Conservation (phyloP, 2,113 vertebrate genomes). For the Cettia cetti region DNA sequence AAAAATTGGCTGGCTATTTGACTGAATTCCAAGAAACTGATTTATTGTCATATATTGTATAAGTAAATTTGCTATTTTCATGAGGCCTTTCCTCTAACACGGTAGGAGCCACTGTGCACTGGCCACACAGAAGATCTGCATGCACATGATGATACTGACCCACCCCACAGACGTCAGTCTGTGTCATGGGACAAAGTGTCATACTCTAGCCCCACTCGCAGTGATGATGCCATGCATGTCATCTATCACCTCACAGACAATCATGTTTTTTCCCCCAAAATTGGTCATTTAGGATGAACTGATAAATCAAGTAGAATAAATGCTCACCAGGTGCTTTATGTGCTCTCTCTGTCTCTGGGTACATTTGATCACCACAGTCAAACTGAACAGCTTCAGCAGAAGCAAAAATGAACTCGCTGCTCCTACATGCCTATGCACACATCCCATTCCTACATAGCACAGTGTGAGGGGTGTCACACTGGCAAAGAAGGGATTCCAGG, state of each 20-base stretch:
- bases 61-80: neutral
- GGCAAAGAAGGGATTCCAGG: neutral
- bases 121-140: neutral
- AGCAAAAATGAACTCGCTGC: neutral
- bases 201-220: neutral
- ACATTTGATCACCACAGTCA: neutral
- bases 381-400: neutral
- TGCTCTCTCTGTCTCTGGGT: neutral
- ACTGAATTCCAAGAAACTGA: neutral
- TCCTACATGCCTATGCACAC: neutral
- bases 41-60: neutral
- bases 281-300: neutral
- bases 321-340: neutral
- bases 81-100: neutral
- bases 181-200: neutral
- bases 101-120: neutral
- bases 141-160: neutral
- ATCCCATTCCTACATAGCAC: accelerated
- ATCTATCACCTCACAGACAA: accelerated
- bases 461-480: neutral
- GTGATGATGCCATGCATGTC: neutral
- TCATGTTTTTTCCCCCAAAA: neutral
- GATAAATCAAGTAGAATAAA: neutral
- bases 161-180: neutral
- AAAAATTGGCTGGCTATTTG: neutral